Conservation (phyloP, 2,797 vertebrate species). For the Aphelocoma californica region DNA sequence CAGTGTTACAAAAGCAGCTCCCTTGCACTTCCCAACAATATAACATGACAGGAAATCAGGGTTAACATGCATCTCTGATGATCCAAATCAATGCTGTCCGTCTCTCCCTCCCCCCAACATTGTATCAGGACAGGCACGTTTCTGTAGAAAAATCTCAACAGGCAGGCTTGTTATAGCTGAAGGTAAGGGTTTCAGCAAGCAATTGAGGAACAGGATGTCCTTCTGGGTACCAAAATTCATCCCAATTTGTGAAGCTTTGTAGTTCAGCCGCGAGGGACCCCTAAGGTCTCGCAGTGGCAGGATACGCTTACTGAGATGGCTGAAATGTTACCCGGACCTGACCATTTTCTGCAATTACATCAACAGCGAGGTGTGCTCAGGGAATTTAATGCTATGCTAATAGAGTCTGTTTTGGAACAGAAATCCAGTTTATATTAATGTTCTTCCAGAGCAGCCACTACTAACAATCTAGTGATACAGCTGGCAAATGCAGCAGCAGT, state of each 20-base stretch:
- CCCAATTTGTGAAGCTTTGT: background rate
- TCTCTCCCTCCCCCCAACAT: background rate
- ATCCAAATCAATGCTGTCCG: background rate
- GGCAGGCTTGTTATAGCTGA: background rate
- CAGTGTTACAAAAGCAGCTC: background rate
- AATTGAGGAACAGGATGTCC: background rate
- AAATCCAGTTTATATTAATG: conserved; percentile 10
- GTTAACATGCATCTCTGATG: background rate
- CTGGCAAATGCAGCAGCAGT: background rate
- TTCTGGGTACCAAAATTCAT: background rate
- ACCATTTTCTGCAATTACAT: background rate
- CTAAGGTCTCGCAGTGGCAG: background rate
- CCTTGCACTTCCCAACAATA: background rate
- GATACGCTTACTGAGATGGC: background rate
- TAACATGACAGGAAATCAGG: background rate
- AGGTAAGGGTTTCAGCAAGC: background rate
- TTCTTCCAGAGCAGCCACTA: background rate
- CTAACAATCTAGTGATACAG: background rate
- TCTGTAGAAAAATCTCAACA: background rate
- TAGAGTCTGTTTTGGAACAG: background rate
- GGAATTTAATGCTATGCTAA: conserved; percentile 23
- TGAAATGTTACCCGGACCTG: background rate
- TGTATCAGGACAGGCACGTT: rapidly evolving
- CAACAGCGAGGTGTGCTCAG: background rate
- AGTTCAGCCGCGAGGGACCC: background rate